Percentiles rank a stretch among this genome's conserved stretches.
Conservation (phyloP, 2,113 vertebrate genomes). For the Baryphthengus martii region DNA sequence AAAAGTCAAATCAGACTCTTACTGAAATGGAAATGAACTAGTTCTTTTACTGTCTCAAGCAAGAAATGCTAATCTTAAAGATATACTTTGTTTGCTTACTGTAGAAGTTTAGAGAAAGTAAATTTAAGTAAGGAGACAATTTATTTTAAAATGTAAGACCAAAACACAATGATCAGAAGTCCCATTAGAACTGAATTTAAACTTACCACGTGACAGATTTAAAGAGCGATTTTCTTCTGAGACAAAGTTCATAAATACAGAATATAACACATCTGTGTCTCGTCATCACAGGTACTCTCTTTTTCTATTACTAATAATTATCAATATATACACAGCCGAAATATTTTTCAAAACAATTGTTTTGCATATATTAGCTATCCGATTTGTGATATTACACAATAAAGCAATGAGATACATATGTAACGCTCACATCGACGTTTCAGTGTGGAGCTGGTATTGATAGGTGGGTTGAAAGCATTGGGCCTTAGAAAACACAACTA, state of each 20-base stretch:
- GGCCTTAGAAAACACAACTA: neutral
- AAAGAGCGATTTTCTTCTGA: neutral
- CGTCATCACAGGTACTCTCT: neutral
- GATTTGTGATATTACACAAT: neutral
- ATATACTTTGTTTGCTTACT: neutral
- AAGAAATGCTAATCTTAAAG: neutral
- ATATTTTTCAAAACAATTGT: neutral
- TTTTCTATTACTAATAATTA: neutral
- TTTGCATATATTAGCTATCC: neutral
- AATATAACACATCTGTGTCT: neutral
- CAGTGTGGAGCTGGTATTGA: neutral
- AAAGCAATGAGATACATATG: neutral
- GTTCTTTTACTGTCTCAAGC: neutral
- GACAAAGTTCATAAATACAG: neutral
- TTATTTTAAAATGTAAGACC: neutral
- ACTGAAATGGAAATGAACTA: neutral
- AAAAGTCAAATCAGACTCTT: neutral
- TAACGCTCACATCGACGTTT: neutral
- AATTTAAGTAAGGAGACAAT: neutral
- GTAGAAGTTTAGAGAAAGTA: neutral
- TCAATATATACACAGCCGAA: neutral
- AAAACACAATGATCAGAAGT: neutral
- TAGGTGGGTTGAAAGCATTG: neutral
- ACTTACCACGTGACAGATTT: neutral
- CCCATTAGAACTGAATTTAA: neutral